Base-by-base conservation (phyloP, 2,888 invertebrate species). In the Sinelater perroti region DNA sequence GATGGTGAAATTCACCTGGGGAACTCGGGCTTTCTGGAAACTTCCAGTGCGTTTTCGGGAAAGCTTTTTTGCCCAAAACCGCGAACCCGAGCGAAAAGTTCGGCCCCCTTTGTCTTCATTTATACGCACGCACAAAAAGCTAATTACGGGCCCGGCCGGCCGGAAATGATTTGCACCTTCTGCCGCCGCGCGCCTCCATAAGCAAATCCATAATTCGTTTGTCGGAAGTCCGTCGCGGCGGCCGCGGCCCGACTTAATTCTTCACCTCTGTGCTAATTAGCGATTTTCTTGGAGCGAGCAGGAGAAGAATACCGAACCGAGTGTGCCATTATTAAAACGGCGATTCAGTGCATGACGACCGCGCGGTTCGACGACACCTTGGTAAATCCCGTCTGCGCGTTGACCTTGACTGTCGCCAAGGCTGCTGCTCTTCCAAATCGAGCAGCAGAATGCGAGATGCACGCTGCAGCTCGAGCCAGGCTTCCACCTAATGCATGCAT, bases 371-470 rank as follows among this genome's bases (percentile, higher is more conserved):
- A 50, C 59, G 62, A 62, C 62, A 54, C 42, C 57, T 56, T 61
- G 50, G 60, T 60, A 56, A 56, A 56, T 56, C 59, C 59, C 56
- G 62, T 62, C 62, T 62, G 60, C 56, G 24, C 60, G 46, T 52
- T 63, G 61, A 63, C 63, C 63, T 63, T 63, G 63, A 57, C 57
- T 63, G 61, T 61, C 57, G 56, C 53, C 63, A 63, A 63, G 63
- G 63, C 63, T 58, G 63, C 55, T 57, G 28, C 42, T 58, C 53
- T 58, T 50, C 53, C 49, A 53, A 47, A 58, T 57, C 42, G n/a
- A n/a, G n/a, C n/a, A n/a, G n/a, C 52, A 52, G 14, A 52, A 52
- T 31, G 20, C 58, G 44, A 54, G 49, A 58, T 58, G 38, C 51
- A 52, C n/a, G n/a, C n/a, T n/a, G n/a, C n/a, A n/a, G n/a, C n/a